Evolutionary conservation across 1,140 invertebrate genomes (phyloP), one percentile per base, ranked within the genome.

Genomic region (Xylocopa sonorina): DNA sequence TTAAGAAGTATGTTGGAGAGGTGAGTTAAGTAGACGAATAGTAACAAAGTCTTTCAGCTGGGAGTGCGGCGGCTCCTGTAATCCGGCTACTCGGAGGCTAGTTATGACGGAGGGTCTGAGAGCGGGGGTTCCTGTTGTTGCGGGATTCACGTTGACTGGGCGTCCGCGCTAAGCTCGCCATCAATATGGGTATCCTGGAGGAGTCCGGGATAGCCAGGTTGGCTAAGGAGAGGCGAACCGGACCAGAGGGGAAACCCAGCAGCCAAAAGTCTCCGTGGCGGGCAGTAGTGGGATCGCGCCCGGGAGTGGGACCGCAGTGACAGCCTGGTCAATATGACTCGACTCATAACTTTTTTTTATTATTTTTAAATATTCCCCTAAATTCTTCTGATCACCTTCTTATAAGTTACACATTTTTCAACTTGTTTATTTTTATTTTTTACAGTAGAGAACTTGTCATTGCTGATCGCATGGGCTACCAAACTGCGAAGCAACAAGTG

Each of bases 221-320:
- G 94, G 95, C 94, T 95, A 96, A 98, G 95, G 97, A 98, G 97
- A 95, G 96, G 96, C 95, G 97, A 94, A 98, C 95, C 96, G 97
- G 97, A 97, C 97, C 97, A 98, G 97, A 96, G 96, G 96, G 97
- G 97, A 96, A 97, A 98, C 96, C 95, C 95, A 98, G 97, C 97
- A 98, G 96, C 96, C 97, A 97, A 98, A 97, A 98, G 97, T 96
- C 96, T 95, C 97, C 97, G 97, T 97, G 97, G 96, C 94, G 96
- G 94, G 96, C 97, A 98, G 97, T 98, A 98, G 97, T 97, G 97
- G 97, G 97, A 98, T 97, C 95, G 97, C 97, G 96, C 95, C 97
- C 95, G 96, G 97, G 97, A 98, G 97, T 97, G 96, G 95, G 95
- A 94, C 94, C 94, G 94, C 93, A 94, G 94, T 94, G 93, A 92